Conservation (phyloP, 2,888 invertebrate genomes). For the Patella ulyssiponensis region DNA sequence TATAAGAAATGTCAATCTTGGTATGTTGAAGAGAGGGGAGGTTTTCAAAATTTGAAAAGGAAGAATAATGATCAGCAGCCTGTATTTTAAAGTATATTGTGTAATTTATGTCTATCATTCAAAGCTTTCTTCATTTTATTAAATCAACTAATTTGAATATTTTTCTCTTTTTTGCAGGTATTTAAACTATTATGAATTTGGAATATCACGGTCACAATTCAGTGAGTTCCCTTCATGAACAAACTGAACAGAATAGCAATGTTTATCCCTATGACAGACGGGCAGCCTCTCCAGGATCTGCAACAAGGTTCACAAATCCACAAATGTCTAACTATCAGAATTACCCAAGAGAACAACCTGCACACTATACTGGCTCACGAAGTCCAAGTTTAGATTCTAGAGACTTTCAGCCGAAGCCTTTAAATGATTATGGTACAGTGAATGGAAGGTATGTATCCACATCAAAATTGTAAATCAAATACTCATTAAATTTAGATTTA, state of each 20-base stretch:
- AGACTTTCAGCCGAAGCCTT: neutral
- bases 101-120: too few species aligned
- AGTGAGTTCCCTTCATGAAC: too few species aligned
- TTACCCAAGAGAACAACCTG: neutral
- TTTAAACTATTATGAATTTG: too few species aligned
- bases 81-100: too few species aligned
- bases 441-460: neutral
- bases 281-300: neutral
- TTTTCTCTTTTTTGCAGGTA: too few species aligned
- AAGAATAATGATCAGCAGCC: too few species aligned
- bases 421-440: neutral
- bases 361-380: neutral
- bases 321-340: slow-evolving; percentile 2
- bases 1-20: too few species aligned
- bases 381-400: slow-evolving; percentile 10
- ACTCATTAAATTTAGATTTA: neutral
- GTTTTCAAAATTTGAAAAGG: too few species aligned
- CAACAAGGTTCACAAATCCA: neutral
- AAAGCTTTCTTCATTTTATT: too few species aligned
- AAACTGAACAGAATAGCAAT: neutral
- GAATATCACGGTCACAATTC: too few species aligned
- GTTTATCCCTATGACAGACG: neutral
- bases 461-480: neutral
- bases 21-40: too few species aligned
- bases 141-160: too few species aligned